Base-by-base conservation (phyloP, 2,797 vertebrate genomes). In the Mastacembelus armatus region DNA sequence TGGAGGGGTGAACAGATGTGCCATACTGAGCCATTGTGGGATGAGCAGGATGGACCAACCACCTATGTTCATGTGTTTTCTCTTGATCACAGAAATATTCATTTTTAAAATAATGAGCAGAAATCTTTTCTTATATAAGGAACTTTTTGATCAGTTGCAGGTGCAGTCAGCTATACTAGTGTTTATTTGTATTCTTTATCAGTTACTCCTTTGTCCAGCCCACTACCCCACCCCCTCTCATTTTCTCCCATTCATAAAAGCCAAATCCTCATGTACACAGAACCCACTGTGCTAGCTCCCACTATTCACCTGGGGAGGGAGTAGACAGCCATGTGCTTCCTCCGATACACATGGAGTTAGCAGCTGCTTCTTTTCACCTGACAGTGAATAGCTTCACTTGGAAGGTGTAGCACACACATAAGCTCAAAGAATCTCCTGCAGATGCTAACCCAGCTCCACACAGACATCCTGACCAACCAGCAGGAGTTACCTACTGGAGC, bases 301-400 rank as follows among this genome's bases (percentile, higher is more conserved):
- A 52, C 72, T 51, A 70, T 43, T 87, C 56, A 74, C 73, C 66
- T 33, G 22, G 56, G 73, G 73, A 73, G 73, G 77, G 6, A 57
- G 67, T 16, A 33, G 58, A 40, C 49, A 27, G 35, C 43, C 58
- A 36, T 49, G 68, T 14, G 60, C 68, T 42, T 52, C 57, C 58
- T 43, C 40, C 30, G 1, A 42, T 55, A 43, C 72, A 58, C 67
- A 71, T 33, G 39, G 62, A 74, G 67, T 44, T 74, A 32, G 70
- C 78, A 75, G 78, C 73, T 89, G 86, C 58, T 85, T 81, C 72
- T 49, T 85, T 72, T 85, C 63, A 71, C 61, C 71, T 64, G 66
- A 78, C 76, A 73, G 70, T 2, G 2, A 78, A 51, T 55, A 51
- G 42, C 60, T 74, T 62, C 44, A 63, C 71, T 18, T 16, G 66